Percentiles rank a stretch among this genome's conserved stretches.
phyloP scores from a whole-genome alignment of 2,797 vertebrate genomes.

The Sternotherus odoratus region DNA sequence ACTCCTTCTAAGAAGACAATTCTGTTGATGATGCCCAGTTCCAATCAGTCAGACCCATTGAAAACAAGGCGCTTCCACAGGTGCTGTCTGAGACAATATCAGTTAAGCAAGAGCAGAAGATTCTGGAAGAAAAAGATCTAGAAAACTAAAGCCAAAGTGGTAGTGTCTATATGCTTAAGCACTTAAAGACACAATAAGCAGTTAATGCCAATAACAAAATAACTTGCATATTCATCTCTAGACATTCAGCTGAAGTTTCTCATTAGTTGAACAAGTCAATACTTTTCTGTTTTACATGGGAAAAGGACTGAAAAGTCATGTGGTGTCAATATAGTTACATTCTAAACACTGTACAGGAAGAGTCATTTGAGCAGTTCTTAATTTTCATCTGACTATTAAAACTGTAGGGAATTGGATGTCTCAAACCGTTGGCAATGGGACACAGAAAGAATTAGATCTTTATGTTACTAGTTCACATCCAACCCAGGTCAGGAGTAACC shows the following conservation, averaged over 20 bases:
- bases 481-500: background rate
- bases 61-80: background rate
- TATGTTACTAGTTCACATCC: background rate
- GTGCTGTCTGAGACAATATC: background rate
- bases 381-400: background rate
- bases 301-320: background rate
- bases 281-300: background rate
- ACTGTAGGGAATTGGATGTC: background rate
- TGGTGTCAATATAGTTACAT: background rate
- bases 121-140: background rate
- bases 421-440: background rate
- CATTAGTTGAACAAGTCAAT: background rate
- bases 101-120: background rate
- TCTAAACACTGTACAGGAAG: background rate
- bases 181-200: constrained; percentile 50
- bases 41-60: rapidly evolving
- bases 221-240: background rate
- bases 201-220: constrained; percentile 41
- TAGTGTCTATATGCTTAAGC: constrained; percentile 42
- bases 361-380: background rate
- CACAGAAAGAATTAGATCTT: background rate
- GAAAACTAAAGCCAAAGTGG: rapidly evolving
- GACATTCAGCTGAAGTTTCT: background rate
- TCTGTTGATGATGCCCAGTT: background rate
- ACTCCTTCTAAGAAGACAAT: background rate